Conservation (phyloP, 2,113 vertebrate species). For the Sceloporus undulatus region DNA sequence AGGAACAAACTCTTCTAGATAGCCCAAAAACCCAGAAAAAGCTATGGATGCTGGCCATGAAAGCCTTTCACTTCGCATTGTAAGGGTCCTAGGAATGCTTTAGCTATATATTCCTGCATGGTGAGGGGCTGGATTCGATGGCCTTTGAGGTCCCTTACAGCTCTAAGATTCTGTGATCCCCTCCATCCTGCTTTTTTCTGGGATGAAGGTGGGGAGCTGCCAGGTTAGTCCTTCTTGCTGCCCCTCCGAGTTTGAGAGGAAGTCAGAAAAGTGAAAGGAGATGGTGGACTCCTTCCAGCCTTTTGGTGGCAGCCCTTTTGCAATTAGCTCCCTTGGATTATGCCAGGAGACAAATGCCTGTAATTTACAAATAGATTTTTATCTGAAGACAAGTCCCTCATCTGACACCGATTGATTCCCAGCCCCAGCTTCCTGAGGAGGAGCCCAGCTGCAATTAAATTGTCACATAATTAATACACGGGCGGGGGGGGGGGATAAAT, state of each 20-base stretch:
- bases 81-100: no score
- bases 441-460: constrained; percentile 69
- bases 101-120: no score
- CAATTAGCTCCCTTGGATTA: constrained; percentile 64
- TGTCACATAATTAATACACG: constrained; percentile 72
- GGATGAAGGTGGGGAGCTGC: not conserved
- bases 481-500: constrained; percentile 42
- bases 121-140: no score
- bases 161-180: no score
- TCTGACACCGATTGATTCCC: constrained; percentile 71
- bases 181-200: no score
- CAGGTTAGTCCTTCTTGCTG: not conserved
- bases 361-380: constrained; percentile 77
- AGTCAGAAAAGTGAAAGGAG: not conserved
- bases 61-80: no score
- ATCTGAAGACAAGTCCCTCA: constrained; percentile 67
- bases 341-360: constrained; percentile 66
- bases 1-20: no score
- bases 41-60: no score
- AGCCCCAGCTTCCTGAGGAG: constrained; percentile 45
- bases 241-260: not conserved
- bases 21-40: no score
- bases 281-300: not conserved
- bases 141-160: no score
- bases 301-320: not conserved